Conservation (phyloP, 2,113 vertebrate genomes). For the Phalacrocorax pelagicus region DNA sequence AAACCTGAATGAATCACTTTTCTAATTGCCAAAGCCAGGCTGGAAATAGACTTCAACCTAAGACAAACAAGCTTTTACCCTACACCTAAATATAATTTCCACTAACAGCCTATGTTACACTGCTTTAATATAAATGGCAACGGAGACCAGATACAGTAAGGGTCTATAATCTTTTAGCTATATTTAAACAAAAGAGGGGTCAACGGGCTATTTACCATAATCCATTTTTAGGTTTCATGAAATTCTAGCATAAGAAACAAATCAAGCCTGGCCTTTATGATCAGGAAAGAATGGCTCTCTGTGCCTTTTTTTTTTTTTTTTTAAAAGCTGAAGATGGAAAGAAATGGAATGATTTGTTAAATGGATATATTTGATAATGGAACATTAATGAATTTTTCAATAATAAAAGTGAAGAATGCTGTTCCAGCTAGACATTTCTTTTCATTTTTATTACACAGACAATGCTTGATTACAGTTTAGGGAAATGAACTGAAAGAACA, state of each 20-base stretch:
- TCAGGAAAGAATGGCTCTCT: background rate
- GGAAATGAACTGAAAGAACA: slow-evolving; percentile 53
- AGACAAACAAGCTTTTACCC: background rate
- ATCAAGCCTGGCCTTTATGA: background rate
- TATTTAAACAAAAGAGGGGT: slow-evolving; percentile 2
- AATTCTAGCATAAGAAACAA: background rate
- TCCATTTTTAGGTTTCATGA: background rate
- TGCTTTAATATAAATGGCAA: background rate
- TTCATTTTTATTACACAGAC: slow-evolving; percentile 27
- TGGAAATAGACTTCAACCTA: background rate
- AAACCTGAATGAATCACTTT: background rate
- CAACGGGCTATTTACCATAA: background rate
- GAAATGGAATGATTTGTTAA: background rate
- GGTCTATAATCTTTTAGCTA: background rate
- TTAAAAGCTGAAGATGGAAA: background rate
- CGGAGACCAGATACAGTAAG: background rate
- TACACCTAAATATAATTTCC: background rate
- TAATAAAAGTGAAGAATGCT: slow-evolving; percentile 39
- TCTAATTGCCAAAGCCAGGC: background rate
- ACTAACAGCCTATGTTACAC: background rate
- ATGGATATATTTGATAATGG: slow-evolving; percentile 27
- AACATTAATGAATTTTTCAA: slow-evolving; percentile 34
- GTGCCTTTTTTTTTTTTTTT: background rate
- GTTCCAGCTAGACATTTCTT: slow-evolving; percentile 12
- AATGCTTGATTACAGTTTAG: slow-evolving; percentile 35